phyloP scores from a whole-genome alignment of 1,140 invertebrate genomes.

The Globodera rostochiensis region DNA sequence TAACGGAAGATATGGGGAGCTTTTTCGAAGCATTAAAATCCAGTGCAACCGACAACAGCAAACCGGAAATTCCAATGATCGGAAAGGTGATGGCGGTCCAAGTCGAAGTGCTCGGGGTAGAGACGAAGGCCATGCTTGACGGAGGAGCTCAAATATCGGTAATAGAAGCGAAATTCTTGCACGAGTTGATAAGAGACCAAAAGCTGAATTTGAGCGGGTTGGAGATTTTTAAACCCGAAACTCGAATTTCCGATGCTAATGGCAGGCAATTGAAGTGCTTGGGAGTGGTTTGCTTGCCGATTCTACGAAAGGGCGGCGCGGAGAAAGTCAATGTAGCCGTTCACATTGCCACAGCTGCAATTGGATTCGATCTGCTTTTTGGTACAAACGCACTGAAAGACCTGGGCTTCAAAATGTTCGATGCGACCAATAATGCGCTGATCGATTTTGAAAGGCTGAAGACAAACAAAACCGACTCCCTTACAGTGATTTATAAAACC shows the following conservation, averaged over 20 bases:
- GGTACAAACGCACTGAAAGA: background rate
- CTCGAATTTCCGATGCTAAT: slow-evolving; percentile 14
- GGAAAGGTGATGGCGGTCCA: background rate
- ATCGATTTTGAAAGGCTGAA: background rate
- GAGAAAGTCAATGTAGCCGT: background rate
- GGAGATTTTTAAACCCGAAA: background rate
- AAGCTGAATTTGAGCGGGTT: background rate
- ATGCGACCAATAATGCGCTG: background rate
- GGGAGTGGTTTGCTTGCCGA: background rate
- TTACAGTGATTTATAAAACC: background rate
- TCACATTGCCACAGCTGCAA: no score
- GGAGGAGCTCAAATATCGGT: background rate
- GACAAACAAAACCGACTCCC: background rate
- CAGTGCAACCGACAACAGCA: background rate
- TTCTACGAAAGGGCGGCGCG: background rate
- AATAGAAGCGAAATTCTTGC: background rate
- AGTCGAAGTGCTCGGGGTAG: background rate
- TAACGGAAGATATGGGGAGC: no score
- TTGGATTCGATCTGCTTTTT: slow-evolving; percentile 1
- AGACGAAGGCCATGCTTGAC: background rate
- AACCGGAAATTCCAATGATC: background rate
- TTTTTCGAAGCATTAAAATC: no score
- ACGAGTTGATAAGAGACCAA: background rate
- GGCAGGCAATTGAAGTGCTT: slow-evolving; percentile 1
- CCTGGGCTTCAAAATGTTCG: slow-evolving; percentile 6